Evolutionary conservation across 2,797 vertebrate species (phyloP).

Genomic region (Calcarius lapponicus): DNA sequence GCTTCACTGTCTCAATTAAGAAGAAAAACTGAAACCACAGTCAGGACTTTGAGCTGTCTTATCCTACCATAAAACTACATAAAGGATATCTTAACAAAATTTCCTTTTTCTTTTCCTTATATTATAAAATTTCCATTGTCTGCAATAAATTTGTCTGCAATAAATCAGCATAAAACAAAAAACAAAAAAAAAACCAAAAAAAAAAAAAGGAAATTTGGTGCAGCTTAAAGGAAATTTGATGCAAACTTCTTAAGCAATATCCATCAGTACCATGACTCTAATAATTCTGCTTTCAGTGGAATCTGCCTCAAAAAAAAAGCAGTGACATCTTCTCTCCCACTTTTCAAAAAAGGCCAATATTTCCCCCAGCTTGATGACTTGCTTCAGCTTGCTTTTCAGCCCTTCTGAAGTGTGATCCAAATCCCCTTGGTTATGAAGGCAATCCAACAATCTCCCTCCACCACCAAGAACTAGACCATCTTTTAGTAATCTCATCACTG

Average conservation of each 20-base stretch:
- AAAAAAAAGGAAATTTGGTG: background rate
- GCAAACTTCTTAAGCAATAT: background rate
- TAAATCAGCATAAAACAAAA: background rate
- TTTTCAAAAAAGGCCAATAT: background rate
- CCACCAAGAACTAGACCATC: background rate
- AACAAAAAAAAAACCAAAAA: too few species aligned
- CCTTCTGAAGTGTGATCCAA: conserved; percentile 9
- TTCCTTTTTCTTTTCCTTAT: background rate
- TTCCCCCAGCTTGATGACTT: background rate
- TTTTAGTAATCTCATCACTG: background rate
- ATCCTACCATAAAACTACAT: background rate
- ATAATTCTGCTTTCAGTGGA: background rate
- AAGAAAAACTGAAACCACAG: background rate
- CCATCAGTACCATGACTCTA: background rate
- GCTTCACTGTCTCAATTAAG: background rate
- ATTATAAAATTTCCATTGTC: background rate
- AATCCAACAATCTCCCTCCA: background rate
- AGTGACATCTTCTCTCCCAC: background rate
- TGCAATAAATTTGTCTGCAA: too few species aligned
- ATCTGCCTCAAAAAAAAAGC: background rate
- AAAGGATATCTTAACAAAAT: background rate
- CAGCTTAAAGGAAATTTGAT: background rate
- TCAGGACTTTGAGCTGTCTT: background rate
- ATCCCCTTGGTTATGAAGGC: background rate
- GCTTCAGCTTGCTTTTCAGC: background rate